Percentiles rank a stretch among this genome's conserved stretches.
Evolutionary conservation across 2,888 invertebrate species (phyloP).

Genomic region (Patella caerulea): DNA sequence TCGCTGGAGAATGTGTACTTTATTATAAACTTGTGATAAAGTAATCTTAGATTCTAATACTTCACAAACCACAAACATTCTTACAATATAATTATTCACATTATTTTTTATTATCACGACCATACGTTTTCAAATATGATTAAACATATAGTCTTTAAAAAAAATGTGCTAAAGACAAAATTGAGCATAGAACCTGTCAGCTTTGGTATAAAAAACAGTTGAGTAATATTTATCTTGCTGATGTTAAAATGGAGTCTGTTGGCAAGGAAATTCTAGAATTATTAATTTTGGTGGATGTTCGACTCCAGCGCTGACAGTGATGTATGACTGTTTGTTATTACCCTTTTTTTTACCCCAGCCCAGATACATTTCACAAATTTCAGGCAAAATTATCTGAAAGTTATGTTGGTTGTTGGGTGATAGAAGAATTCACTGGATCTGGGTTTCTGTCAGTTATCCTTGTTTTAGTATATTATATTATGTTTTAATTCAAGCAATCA

Average conservation of each 20-base stretch:
- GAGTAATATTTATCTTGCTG: conserved; percentile 9
- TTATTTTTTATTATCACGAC: too few species aligned
- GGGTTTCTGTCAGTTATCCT: too few species aligned
- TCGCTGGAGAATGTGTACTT: too few species aligned
- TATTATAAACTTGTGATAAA: too few species aligned
- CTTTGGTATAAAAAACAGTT: neutral
- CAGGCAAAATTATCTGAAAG: too few species aligned
- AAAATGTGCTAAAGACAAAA: conserved; percentile 4
- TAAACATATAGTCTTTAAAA: neutral
- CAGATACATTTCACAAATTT: neutral
- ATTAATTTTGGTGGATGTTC: conserved; percentile 10
- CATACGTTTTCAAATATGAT: neutral
- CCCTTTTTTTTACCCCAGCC: neutral
- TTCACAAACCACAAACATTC: too few species aligned
- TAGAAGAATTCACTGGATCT: too few species aligned
- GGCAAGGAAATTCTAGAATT: conserved; percentile 12
- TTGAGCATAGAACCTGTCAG: conserved; percentile 3
- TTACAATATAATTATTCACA: too few species aligned
- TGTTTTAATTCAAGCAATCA: too few species aligned
- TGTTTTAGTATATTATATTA: too few species aligned
- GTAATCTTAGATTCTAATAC: too few species aligned
- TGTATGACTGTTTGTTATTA: conserved; percentile 5
- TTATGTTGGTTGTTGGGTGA: too few species aligned
- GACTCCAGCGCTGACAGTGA: neutral
- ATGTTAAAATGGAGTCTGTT: neutral